Base-by-base conservation (phyloP, 2,888 invertebrate species). In the Mactromeris polynyma region DNA sequence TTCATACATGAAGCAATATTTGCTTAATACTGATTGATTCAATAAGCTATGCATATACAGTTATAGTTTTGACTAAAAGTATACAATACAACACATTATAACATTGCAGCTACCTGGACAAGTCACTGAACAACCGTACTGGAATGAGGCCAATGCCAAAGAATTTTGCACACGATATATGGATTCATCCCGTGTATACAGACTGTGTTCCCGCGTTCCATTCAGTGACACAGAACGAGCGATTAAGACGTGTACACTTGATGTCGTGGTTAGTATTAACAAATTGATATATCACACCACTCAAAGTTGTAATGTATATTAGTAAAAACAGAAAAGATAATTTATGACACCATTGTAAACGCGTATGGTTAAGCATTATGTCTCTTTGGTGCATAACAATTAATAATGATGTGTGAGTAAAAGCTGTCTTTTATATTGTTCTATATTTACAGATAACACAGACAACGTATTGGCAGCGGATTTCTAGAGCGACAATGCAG, bases 401-500 rank as follows among this genome's bases (percentile, higher is more conserved):
- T 42, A 42, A 58, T n/a, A 58, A 6, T 58, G n/a, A n/a, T n/a
- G n/a, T n/a, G n/a, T n/a, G n/a, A n/a, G n/a, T n/a, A n/a, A n/a
- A n/a, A n/a, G n/a, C n/a, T n/a, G 1, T 58, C 6, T n/a, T 73
- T 4, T 33, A 38, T 79, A 38, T 42, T 79, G 42, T 26, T 33
- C 17, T 40, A 46, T 81, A 14, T 36, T 31, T n/a, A n/a, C 1
- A 82, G 82, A 31, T 82, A 40, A 69, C 82, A n/a, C 82, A 69
- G 38, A 69, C 82, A 11, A 82, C 82, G 7, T 21, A 42, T 2
- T 82, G 82, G 82, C 69, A 82, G 14, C 33, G 64, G 40, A n/a
- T 86, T 11, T 64, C 85, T 64, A 54, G 80, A 64, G 40, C 80
- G 21, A 64, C 88, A 9, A 88, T 88, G 88, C 85, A 88, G 58